Evolutionary conservation across 2,888 invertebrate genomes (phyloP).

Genomic region (Ramazzottius varieornatus): DNA sequence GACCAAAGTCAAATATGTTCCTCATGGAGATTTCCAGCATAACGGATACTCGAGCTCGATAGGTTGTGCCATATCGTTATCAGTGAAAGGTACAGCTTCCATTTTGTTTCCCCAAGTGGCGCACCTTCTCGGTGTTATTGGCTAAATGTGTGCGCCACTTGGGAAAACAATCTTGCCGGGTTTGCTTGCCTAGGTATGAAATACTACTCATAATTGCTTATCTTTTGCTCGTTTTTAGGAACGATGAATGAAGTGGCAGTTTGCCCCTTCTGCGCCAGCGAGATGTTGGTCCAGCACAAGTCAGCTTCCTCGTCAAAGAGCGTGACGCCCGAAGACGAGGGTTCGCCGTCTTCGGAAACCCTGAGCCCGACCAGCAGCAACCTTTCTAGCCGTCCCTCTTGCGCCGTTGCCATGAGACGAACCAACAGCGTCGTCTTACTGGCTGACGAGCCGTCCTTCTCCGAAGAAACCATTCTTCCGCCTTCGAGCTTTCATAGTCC

Average conservation of each 20-base stretch:
- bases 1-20: not conserved
- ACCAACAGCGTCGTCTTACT: not conserved
- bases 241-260: too few species aligned
- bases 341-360: not conserved
- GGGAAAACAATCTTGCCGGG: too few species aligned
- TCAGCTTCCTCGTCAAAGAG: not conserved
- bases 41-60: not conserved
- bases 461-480: not conserved
- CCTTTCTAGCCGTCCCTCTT: not conserved
- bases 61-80: not conserved
- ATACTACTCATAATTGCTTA: not conserved
- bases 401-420: not conserved
- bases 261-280: conserved; percentile 16
- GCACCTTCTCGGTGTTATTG: too few species aligned
- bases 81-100: not conserved
- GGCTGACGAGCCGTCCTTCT: not conserved
- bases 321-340: not conserved
- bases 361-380: not conserved
- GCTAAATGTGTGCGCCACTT: too few species aligned
- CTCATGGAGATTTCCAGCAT: not conserved
- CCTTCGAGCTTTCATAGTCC: not conserved
- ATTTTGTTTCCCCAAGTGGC: too few species aligned
- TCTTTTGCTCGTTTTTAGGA: too few species aligned
- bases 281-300: conserved; percentile 12
- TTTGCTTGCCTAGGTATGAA: too few species aligned